A percentile compares a stretch with the other conserved stretches of the same genome.
phyloP scores from a whole-genome alignment of 1,140 invertebrate genomes.

The Chelonus insularis region DNA sequence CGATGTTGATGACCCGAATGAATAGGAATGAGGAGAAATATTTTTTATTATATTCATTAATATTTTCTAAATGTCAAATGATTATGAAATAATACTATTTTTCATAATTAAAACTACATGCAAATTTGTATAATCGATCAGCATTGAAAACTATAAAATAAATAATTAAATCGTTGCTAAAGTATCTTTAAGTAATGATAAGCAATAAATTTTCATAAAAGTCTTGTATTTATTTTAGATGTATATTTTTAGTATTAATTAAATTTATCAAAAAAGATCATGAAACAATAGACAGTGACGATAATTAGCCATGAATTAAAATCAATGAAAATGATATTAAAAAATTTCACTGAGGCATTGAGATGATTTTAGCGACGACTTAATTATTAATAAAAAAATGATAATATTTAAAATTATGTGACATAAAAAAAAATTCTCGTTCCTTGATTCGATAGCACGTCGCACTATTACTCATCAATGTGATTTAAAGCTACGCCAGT shows the following conservation, averaged over 20 bases:
- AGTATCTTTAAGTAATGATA: too few relatives aligned
- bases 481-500: conserved; percentile 53
- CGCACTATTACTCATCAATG: conserved; percentile 53
- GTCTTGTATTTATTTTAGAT: too few relatives aligned
- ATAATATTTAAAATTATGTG: conserved; percentile 18
- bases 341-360: neutral
- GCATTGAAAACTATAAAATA: too few relatives aligned
- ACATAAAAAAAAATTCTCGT: conserved; percentile 17
- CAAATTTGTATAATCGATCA: too few relatives aligned
- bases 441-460: conserved; percentile 14
- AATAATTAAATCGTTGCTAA: too few relatives aligned
- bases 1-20: conserved; percentile 3
- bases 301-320: too few relatives aligned
- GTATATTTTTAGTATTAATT: too few relatives aligned
- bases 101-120: too few relatives aligned
- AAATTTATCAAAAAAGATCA: too few relatives aligned
- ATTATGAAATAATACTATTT: neutral
- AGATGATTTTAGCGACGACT: neutral
- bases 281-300: too few relatives aligned
- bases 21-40: conserved; percentile 11
- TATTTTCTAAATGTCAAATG: neutral
- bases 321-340: too few relatives aligned
- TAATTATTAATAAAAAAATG: conserved; percentile 10
- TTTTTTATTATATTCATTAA: neutral
- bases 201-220: too few relatives aligned